A percentile compares a stretch with the other conserved stretches of the same genome.
Evolutionary conservation across 2,113 vertebrate species (phyloP).

Genomic region (Pandion haliaetus): DNA sequence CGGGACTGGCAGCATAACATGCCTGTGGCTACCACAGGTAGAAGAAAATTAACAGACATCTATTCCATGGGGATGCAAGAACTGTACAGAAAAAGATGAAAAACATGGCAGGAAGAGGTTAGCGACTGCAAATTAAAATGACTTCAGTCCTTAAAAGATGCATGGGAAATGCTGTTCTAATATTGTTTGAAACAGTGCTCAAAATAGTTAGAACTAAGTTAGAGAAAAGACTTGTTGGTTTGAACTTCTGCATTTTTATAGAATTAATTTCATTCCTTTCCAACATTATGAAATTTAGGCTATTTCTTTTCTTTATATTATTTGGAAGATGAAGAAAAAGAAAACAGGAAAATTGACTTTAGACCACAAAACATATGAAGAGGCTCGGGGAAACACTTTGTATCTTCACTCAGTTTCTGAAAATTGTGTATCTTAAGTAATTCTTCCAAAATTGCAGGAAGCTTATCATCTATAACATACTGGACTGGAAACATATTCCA

Average conservation of each 20-base stretch:
- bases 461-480: neutral
- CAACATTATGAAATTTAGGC: neutral
- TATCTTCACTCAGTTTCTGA: neutral
- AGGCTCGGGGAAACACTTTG: neutral
- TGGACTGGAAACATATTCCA: neutral
- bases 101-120: neutral
- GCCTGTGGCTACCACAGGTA: neutral
- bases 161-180: neutral
- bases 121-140: neutral
- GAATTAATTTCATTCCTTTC: neutral
- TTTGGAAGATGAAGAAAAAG: neutral
- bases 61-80: neutral
- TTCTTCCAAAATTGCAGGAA: neutral
- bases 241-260: neutral
- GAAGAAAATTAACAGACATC: neutral
- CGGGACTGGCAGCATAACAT: neutral
- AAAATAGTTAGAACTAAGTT: neutral
- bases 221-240: neutral
- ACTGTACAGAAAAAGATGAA: neutral
- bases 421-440: neutral
- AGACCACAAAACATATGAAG: neutral
- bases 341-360: neutral
- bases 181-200: neutral
- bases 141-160: neutral
- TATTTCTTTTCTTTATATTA: neutral